A percentile compares a stretch with the other conserved stretches of the same genome.
Evolutionary conservation across 2,888 invertebrate genomes (phyloP).

Genomic region (Philereme vetulata): DNA sequence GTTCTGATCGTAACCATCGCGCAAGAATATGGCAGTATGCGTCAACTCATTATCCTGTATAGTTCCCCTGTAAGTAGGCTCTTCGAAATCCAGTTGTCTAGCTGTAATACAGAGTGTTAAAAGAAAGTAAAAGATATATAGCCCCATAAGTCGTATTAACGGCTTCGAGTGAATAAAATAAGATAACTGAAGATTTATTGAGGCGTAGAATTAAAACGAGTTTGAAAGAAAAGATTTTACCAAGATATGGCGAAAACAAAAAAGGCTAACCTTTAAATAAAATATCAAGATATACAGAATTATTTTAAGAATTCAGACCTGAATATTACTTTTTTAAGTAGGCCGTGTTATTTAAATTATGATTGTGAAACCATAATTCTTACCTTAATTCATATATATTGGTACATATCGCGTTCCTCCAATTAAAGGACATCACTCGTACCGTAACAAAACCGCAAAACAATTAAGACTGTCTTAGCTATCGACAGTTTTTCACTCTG

Average conservation of each 20-base stretch:
- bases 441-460: too few species aligned
- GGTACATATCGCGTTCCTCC: too few species aligned
- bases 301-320: neutral
- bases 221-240: slow-evolving; percentile 18
- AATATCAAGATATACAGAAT: neutral
- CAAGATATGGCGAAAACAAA: neutral
- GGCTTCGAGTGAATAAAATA: slow-evolving; percentile 23
- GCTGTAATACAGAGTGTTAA: slow-evolving; percentile 51
- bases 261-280: neutral
- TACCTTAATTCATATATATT: too few species aligned
- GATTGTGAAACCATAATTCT: too few species aligned
- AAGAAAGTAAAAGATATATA: slow-evolving; percentile 35
- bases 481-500: too few species aligned
- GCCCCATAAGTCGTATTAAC: slow-evolving; percentile 29
- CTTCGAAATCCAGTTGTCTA: slow-evolving; percentile 59
- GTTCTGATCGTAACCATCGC: slow-evolving; percentile 51
- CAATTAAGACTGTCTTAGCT: too few species aligned
- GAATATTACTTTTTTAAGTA: too few species aligned
- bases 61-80: slow-evolving; percentile 55
- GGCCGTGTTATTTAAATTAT: too few species aligned
- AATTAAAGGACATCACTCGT: too few species aligned
- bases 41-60: slow-evolving; percentile 49
- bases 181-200: slow-evolving; percentile 33
- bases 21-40: slow-evolving; percentile 51
- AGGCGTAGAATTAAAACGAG: slow-evolving; percentile 23